Base-by-base conservation (phyloP, 1,140 invertebrate genomes). In the Hylyphantes graminicola region DNA sequence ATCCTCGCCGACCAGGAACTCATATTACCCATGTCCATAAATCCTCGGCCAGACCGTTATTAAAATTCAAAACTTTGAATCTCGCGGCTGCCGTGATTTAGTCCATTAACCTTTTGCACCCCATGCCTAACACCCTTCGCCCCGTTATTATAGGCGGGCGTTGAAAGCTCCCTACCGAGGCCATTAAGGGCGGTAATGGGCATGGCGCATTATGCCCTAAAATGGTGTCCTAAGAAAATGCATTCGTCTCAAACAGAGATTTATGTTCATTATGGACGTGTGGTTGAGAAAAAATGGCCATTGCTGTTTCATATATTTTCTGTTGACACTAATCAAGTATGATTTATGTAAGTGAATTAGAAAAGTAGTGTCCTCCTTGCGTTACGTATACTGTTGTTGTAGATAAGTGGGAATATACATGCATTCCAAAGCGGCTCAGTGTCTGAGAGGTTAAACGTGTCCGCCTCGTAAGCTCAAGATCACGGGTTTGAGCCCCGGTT, bases 11-110 rank as follows among this genome's bases (percentile, higher is more conserved):
- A 10, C 48, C 67, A 70, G 48, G 53, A 70, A 70, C 53, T 50
- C 67, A 35, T 35, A 35, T 35, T 35, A 35, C 35, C 35, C 35
- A 35, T 35, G 35, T 35, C 35, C 35, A 35, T 35, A 35, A 35
- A 35, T 35, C 35, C 35, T 35, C 35, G 35, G 35, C 8, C 35
- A 70, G n/a, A 51, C 67, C 67, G 67, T 70, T 70, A 70, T 70
- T 70, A 70, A 70, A 70, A 70, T 70, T 70, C 67, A 70, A 70
- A 70, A 70, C 67, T 70, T 70, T 35, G 67, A 35, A 70, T 70
- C 67, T 70, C 67, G 15, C 35, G 35, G 67, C 50, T 53, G 19
- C 67, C 12, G 67, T 70, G 67, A 70, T 70, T 70, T 53, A 48
- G 67, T 70, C 67, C 67, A 70, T 70, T 70, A 70, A 70, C 67